Conservation (phyloP, 2,113 vertebrate genomes). For the Cololabis saira region DNA sequence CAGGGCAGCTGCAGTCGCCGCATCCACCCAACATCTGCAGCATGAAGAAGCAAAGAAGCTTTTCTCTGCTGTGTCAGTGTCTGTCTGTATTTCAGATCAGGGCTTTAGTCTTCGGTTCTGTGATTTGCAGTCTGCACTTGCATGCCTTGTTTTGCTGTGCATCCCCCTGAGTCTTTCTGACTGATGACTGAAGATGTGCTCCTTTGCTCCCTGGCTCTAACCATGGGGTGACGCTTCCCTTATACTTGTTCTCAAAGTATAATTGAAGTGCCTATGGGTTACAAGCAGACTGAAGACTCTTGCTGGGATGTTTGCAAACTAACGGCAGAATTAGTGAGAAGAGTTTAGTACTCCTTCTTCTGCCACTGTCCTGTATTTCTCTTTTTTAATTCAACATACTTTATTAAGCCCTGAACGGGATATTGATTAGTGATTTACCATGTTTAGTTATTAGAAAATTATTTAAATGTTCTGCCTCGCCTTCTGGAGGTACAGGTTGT, state of each 20-base stretch:
- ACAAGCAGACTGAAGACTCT: conserved; percentile 66
- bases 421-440: no score
- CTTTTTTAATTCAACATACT: neutral
- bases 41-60: conserved; percentile 44
- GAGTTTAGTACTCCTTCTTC: conserved; percentile 41
- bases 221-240: conserved; percentile 32
- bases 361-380: conserved; percentile 19
- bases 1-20: conserved; percentile 36
- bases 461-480: neutral
- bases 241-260: conserved; percentile 67
- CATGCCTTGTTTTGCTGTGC: conserved; percentile 19
- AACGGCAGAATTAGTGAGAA: conserved; percentile 58
- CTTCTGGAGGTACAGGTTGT: conserved; percentile 26
- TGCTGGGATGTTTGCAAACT: conserved; percentile 59
- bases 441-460: no score
- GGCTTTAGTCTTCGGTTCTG: conserved; percentile 40
- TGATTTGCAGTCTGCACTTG: conserved; percentile 23
- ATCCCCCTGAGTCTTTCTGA: conserved; percentile 21
- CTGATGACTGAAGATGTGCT: conserved; percentile 35
- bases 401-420: no score
- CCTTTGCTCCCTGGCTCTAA: conserved; percentile 28
- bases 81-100: conserved; percentile 43
- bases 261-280: conserved; percentile 66
- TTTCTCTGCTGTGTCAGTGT: conserved; percentile 42
- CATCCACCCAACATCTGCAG: conserved; percentile 31